A percentile compares a stretch with the other conserved stretches of the same genome.
phyloP scores from a whole-genome alignment of 1,140 invertebrate genomes.

The Gonatopus flavifemur region DNA sequence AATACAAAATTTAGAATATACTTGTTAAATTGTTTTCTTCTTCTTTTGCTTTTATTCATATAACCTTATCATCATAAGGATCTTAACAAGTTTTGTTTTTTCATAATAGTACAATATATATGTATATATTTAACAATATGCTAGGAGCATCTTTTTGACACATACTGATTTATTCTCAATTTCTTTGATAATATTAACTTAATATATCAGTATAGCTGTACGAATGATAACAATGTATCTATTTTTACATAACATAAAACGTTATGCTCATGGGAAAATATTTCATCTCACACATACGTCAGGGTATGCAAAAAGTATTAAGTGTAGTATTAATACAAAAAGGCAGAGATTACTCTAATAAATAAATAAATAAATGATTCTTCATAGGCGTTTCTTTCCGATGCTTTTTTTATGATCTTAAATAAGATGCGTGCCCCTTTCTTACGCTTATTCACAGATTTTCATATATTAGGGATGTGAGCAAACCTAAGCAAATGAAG shows the following conservation, averaged over 20 bases:
- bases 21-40: background rate
- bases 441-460: no score
- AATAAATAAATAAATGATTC: conserved; percentile 29
- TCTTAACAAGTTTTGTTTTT: conserved; percentile 31
- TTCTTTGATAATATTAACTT: conserved; percentile 12
- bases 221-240: conserved; percentile 1
- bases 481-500: no score
- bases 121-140: no score
- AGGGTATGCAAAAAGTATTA: conserved; percentile 6
- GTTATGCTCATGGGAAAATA: conserved; percentile 5
- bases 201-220: conserved; percentile 5
- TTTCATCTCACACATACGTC: background rate
- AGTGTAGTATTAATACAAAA: conserved; percentile 4
- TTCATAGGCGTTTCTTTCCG: background rate
- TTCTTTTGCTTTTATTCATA: conserved; percentile 12
- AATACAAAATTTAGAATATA: conserved; percentile 9
- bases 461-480: no score
- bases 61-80: conserved; percentile 27
- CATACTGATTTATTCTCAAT: conserved; percentile 5
- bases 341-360: conserved; percentile 9
- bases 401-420: no score
- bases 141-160: no score
- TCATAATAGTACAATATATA: no score
- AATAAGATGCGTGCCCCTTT: no score
- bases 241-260: conserved; percentile 22